These are phyloP conservation scores for Rostratula benghalensis DNA, from an alignment of 2,113 vertebrate species.

Conservation along the genomic window DNA sequence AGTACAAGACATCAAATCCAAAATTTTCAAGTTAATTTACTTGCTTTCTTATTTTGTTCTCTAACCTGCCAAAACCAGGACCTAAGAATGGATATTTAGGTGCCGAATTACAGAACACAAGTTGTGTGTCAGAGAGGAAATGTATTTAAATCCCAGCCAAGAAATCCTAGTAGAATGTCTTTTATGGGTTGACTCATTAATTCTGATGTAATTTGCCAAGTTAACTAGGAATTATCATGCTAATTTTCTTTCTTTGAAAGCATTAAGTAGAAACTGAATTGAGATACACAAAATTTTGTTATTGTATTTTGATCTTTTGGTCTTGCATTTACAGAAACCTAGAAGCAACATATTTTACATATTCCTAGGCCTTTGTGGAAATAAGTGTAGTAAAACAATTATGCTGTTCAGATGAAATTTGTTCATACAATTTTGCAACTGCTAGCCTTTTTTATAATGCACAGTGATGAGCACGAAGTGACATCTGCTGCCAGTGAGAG, in stretches of 20 bases:
- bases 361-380: background rate
- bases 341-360: background rate
- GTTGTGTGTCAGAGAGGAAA: background rate
- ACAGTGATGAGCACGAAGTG: background rate
- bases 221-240: background rate
- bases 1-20: background rate
- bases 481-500: constrained; percentile 10
- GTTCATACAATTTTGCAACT: background rate
- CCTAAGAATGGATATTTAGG: background rate
- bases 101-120: background rate
- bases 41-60: background rate
- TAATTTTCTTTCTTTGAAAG: background rate
- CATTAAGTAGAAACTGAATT: background rate
- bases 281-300: background rate
- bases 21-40: background rate
- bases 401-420: background rate
- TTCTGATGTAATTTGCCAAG: background rate
- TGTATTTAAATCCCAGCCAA: background rate
- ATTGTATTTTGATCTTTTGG: background rate
- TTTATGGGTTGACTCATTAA: background rate
- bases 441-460: background rate
- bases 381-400: background rate
- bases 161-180: background rate
- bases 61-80: background rate
- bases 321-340: background rate